phyloP scores from a whole-genome alignment of 2,888 invertebrate species.

The Cephus sareptanus region DNA sequence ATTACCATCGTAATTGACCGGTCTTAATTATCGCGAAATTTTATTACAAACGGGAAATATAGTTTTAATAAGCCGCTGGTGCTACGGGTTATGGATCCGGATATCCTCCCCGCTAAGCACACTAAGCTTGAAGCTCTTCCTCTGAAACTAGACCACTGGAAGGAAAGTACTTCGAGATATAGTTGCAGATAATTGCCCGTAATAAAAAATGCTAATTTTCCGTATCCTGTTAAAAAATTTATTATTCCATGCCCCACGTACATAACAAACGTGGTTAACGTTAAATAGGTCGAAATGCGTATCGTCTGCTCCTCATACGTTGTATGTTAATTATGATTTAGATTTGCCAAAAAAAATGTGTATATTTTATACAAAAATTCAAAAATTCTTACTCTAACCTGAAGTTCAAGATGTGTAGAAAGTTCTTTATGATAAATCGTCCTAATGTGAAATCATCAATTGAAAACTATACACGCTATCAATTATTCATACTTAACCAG shows the following conservation, averaged over 20 bases:
- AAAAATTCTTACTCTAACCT: not conserved
- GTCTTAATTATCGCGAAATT: conserved; percentile 54
- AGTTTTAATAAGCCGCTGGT: conserved; percentile 45
- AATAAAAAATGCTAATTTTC: not conserved
- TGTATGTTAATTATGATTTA: not conserved
- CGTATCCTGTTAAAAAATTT: not conserved
- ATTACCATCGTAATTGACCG: conserved; percentile 51
- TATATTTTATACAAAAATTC: not conserved
- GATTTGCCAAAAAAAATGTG: not conserved
- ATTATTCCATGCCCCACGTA: not conserved
- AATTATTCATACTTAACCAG: conserved; percentile 55
- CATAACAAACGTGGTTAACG: not conserved
- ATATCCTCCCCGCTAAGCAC: conserved; percentile 25
- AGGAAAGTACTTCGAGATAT: conserved; percentile 2
- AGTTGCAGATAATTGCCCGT: not conserved
- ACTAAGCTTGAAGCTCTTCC: conserved; percentile 1
- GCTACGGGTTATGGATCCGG: conserved; percentile 16
- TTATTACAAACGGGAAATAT: conserved; percentile 45
- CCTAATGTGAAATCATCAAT: not conserved
- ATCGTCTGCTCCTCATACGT: not conserved
- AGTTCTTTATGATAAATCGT: not conserved
- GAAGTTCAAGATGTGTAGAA: not conserved
- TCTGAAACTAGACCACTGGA: conserved; percentile 1
- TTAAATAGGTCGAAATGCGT: not conserved
- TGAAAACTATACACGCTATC: conserved; percentile 20